Base-by-base conservation (phyloP, 2,888 invertebrate genomes). In the Choreutis nemorana region DNA sequence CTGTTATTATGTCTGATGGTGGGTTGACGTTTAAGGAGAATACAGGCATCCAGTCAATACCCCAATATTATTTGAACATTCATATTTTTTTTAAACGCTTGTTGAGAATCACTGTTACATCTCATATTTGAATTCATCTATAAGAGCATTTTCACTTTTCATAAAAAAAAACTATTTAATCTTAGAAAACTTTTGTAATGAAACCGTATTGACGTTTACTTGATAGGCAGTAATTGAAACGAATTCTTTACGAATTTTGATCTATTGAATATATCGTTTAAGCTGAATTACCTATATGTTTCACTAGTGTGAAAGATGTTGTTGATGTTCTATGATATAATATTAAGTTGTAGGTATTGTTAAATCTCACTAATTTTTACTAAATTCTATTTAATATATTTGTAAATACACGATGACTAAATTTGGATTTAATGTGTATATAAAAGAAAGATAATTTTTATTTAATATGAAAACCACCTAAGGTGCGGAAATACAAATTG, bases 321-420 rank as follows among this genome's bases (percentile, higher is more conserved):
- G 73, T 77, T 78, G 67, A 75, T 77, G 75, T 78, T 75, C 66
- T 78, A 63, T 63, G 55, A 59, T 64, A 61, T 64, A 72, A 62
- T 56, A 45, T 34, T 71, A 73, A 71, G 63, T 41, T 42, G 41
- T 75, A 75, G 61, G 65, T 75, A 75, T 75, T 75, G 78, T 78
- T 78, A 78, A 73, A 75, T 68, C 66, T 72, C 78, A 75, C 77
- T 77, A 77, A 77, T 77, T 71, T 75, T 78, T 78, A 78, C 78
- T 78, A 78, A 78, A 78, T 72, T 73, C 71, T 77, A 77, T 77
- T 78, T 70, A 77, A 77, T 78, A 77, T 78, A 79, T 80, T 79
- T 80, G 79, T 80, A 80, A 80, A 80, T 80, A 80, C 79, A 80
- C 80, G 70, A 62, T 57, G 62, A 77, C 72, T 71, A 78, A 70